Evolutionary conservation across 2,113 vertebrate genomes (phyloP).

Genomic region (Indicator maculatus): DNA sequence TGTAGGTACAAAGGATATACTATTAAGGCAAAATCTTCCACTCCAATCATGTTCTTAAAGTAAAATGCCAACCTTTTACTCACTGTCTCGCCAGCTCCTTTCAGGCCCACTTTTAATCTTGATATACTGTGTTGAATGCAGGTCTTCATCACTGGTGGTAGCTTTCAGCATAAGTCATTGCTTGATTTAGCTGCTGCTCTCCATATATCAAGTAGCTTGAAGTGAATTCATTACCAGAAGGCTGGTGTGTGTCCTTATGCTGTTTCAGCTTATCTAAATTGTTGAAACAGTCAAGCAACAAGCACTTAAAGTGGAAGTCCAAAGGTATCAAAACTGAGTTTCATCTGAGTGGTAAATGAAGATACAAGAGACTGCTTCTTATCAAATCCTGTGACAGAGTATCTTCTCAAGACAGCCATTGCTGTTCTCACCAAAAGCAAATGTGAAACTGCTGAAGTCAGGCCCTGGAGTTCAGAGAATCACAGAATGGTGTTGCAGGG

Average conservation of each 20-base stretch:
- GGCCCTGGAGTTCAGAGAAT: background rate
- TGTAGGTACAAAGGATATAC: constrained; percentile 25
- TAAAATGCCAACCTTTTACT: constrained; percentile 22
- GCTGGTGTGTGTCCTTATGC: background rate
- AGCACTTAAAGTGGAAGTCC: background rate
- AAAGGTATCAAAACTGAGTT: background rate
- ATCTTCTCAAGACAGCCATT: background rate
- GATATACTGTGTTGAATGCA: background rate
- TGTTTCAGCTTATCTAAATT: constrained; percentile 36
- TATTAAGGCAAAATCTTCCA: constrained; percentile 40
- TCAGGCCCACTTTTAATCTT: constrained; percentile 37
- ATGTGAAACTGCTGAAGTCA: background rate
- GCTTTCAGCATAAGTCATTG: background rate
- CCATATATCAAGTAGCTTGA: background rate
- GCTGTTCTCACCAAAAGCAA: background rate
- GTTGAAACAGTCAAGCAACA: background rate
- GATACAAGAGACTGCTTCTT: background rate
- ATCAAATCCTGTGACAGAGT: background rate
- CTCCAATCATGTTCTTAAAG: constrained; percentile 11
- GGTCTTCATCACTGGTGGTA: background rate
- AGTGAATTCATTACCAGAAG: background rate
- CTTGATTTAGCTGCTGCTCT: constrained; percentile 4
- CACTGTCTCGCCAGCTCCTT: background rate
- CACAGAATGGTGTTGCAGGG: too few species aligned
- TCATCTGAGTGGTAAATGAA: background rate